Conservation (phyloP, 2,113 vertebrate genomes). For the Harpagus bidentatus region DNA sequence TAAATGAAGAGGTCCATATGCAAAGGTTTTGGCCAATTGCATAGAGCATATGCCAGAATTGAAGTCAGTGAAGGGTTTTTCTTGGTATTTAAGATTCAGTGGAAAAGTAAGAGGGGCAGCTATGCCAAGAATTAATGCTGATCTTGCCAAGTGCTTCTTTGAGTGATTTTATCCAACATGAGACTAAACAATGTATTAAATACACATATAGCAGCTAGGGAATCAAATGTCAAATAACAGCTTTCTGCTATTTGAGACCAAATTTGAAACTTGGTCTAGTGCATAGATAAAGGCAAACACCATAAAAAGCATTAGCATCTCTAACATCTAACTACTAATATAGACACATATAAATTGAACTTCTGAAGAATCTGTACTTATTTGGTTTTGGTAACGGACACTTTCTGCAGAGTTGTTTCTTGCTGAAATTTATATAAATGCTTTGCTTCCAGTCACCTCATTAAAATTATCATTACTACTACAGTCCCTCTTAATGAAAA, state of each 20-base stretch:
- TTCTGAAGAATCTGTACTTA: constrained; percentile 13
- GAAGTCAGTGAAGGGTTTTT: constrained; percentile 71
- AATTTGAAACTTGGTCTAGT: constrained; percentile 59
- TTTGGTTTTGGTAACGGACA: constrained; percentile 16
- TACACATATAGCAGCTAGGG: constrained; percentile 66
- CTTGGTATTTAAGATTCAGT: constrained; percentile 74
- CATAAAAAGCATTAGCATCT: constrained; percentile 9
- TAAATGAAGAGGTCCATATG: constrained; percentile 43
- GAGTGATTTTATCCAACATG: constrained; percentile 69
- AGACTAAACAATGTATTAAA: constrained; percentile 78
- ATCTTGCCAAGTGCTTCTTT: constrained; percentile 74
- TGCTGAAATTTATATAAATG: not conserved
- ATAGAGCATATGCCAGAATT: constrained; percentile 41
- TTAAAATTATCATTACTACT: not conserved
- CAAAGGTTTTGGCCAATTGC: constrained; percentile 53
- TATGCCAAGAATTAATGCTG: constrained; percentile 73
- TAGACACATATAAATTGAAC: constrained; percentile 21
- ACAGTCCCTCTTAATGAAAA: not conserved
- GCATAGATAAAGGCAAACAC: constrained; percentile 53
- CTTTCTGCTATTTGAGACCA: constrained; percentile 27
- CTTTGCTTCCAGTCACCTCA: not conserved
- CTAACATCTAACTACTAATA: constrained; percentile 50
- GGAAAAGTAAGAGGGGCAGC: constrained; percentile 68
- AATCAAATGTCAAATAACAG: constrained; percentile 69
- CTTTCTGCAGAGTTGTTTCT: not conserved